These are phyloP conservation scores for Cryptocephalus moraei DNA, from an alignment of 2,888 invertebrate species.

Conservation along the genomic window DNA sequence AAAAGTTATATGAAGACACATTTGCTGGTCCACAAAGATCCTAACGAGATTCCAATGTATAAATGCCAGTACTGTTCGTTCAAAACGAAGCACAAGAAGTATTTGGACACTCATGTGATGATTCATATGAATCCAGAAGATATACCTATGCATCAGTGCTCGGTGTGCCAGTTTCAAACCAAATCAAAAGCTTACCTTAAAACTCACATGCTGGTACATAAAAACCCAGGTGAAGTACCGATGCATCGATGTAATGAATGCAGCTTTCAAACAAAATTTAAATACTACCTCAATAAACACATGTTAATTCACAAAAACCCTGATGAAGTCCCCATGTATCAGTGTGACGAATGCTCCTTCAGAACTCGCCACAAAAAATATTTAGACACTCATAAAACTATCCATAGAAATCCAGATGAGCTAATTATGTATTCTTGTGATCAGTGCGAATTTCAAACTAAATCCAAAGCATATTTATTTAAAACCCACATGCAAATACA, in stretches of 20 bases:
- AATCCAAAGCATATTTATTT: conserved; percentile 18
- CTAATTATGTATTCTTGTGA: conserved; percentile 19
- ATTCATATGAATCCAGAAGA: conserved; percentile 17
- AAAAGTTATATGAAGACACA: conserved; percentile 19
- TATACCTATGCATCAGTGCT: conserved; percentile 17
- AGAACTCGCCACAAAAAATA: conserved; percentile 18
- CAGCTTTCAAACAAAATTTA: conserved; percentile 17
- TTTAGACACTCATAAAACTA: conserved; percentile 15
- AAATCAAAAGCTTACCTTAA: conserved; percentile 19
- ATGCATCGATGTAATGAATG: conserved; percentile 17
- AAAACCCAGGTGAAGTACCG: conserved; percentile 14
- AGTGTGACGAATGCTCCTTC: conserved; percentile 17
- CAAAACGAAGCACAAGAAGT: conserved; percentile 18
- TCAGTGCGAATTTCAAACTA: conserved; percentile 18
- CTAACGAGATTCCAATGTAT: conserved; percentile 13
- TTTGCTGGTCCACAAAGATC: conserved; percentile 15
- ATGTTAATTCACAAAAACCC: conserved; percentile 15
- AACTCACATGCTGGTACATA: conserved; percentile 17
- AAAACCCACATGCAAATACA: conserved; percentile 17
- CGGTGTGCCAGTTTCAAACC: conserved; percentile 16
- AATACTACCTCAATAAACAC: conserved; percentile 17
- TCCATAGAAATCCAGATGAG: conserved; percentile 17
- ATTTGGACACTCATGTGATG: conserved; percentile 16
- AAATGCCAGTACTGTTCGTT: conserved; percentile 15
- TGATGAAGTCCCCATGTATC: conserved; percentile 15